Evolutionary conservation across 2,888 invertebrate species (phyloP).

Genomic region (Monochamus alternatus): DNA sequence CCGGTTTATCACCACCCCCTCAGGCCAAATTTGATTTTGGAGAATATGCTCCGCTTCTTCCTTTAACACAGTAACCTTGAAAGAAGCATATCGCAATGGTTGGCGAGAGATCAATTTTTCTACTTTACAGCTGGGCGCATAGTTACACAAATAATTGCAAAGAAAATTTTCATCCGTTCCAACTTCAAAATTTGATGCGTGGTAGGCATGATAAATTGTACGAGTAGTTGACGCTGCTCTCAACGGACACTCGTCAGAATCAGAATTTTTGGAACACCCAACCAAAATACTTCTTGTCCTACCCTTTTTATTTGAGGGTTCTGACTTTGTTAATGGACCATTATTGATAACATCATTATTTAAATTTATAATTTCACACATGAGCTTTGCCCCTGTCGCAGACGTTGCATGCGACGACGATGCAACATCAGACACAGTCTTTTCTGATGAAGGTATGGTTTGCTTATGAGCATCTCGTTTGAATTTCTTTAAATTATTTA

Average conservation of each 20-base stretch:
- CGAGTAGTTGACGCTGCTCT: background rate
- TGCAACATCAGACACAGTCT: too few species aligned
- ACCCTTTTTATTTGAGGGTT: background rate
- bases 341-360: background rate
- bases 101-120: background rate
- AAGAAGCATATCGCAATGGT: background rate
- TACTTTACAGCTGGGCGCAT: background rate
- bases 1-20: background rate
- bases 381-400: background rate
- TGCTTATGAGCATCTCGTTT: too few species aligned
- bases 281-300: background rate
- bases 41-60: conserved; percentile 1
- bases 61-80: background rate
- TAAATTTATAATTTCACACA: background rate
- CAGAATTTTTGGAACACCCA: background rate
- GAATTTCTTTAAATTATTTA: too few species aligned
- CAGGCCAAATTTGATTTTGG: background rate
- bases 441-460: too few species aligned
- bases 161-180: background rate
- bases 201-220: background rate
- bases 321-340: too few species aligned
- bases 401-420: too few species aligned
- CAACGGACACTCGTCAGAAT: background rate
- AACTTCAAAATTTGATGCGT: background rate
- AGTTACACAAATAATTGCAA: background rate